Base-by-base conservation (phyloP, 2,888 invertebrate species). In the Gari tellinella region DNA sequence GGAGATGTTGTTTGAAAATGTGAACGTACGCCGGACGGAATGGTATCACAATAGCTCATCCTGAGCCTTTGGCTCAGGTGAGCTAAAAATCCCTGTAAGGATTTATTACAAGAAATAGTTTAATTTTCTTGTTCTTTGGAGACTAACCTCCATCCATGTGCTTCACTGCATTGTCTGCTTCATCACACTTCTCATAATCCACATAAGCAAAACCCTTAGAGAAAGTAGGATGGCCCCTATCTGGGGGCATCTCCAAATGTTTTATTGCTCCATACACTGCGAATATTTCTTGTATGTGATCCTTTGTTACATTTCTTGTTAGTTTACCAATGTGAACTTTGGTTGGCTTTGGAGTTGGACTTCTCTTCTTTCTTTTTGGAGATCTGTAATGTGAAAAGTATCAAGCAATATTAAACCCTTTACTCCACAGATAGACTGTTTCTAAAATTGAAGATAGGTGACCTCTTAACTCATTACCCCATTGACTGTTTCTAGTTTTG, bases 91-190 rank as follows among this genome's bases (percentile, higher is more conserved):
- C n/a, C n/a, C n/a, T n/a, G n/a, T n/a, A n/a, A n/a, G n/a, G n/a
- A n/a, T n/a, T n/a, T n/a, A n/a, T n/a, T n/a, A n/a, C n/a, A n/a
- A n/a, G n/a, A n/a, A n/a, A n/a, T n/a, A n/a, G n/a, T n/a, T n/a
- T n/a, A n/a, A n/a, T n/a, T n/a, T n/a, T n/a, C n/a, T n/a, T n/a
- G n/a, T n/a, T n/a, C n/a, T 31, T 4, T 31, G 31, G 10, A 7
- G 4, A n/a, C 52, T 56, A 93, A 95, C 96, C 99, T 90, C 99
- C 99, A 93, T 99, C 99, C 99, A 99, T 99, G 90, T 99, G 97
- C 92, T 99, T 99, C 95, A 99, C 97, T 0, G 99, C 99, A 92
- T 98, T 97, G 91, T 99, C 98, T 21, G 99, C 99, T 92, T 99
- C 98, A 83, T 99, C 99, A 0, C 97, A 94, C 62, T 95, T 97